Base-by-base conservation (phyloP, 2,113 vertebrate species). In the Henicopernis longicauda region DNA sequence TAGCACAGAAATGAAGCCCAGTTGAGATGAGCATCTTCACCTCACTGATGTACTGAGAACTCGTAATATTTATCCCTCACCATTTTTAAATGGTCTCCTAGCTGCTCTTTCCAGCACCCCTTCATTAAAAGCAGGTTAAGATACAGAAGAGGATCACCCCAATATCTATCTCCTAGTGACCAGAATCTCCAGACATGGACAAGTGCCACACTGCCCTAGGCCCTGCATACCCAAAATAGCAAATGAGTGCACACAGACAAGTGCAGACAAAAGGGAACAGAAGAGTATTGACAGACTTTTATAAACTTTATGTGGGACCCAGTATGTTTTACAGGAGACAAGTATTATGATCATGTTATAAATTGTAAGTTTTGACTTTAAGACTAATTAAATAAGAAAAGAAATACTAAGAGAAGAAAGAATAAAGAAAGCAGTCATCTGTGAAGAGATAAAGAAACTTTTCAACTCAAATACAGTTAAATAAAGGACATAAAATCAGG, bases 81-180 rank as follows among this genome's bases (percentile, higher is more conserved):
- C 14, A 26, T 27, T 74, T 85, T 44, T 4, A 42, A 73, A 52
- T 1, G 0, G 13, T 42, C 36, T 74, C 38, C 50, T 14, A 38
- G n/a, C 19, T 54, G 29, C 23, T 71, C 29, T n/a, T 86, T 45
- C 47, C 50, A 63, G 52, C 38, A 55, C 3, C 47, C 49, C 13
- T 54, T 44, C 36, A 36, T 25, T 52, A 90, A 67, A 71, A 20
- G 22, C 29, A 63, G 31, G 10, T n/a, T 27, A 44, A 36, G 58
- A 58, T 17, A 73, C 0, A 2, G 26, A 61, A 90, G 66, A 70
- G 15, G 25, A 76, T 20, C 29, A 54, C 18, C 12, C 7, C 2
- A 0, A 1, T 19, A 47, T 12, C 45, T 16, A 40, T 42, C 47
- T 79, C 44, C n/a, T n/a, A 62, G 59, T 0, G 0, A 40, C 22